Percentiles rank a stretch among this genome's conserved stretches.
phyloP scores from a whole-genome alignment of 92 coral and sea anemone genomes.

The Porites divaricata region DNA sequence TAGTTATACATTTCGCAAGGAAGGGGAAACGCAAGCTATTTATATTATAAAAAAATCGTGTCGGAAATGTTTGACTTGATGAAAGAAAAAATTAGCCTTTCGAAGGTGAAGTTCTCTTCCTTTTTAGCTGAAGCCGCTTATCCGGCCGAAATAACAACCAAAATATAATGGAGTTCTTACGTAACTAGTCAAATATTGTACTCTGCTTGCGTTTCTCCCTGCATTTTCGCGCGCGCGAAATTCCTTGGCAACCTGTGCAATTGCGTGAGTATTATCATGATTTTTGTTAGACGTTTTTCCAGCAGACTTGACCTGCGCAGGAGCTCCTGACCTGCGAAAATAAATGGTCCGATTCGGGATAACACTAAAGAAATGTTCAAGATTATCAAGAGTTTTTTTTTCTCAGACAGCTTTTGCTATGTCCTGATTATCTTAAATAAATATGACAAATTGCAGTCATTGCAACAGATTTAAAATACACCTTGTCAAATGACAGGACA shows the following conservation, averaged over 20 bases:
- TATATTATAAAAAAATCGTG: conserved; percentile 14
- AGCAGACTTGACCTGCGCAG: no score
- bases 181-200: background rate
- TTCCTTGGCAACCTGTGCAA: background rate
- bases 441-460: no score
- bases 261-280: background rate
- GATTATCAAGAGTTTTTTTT: no score
- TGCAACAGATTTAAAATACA: no score
- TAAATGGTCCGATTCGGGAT: no score
- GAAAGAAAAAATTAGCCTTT: conserved; percentile 20
- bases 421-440: no score
- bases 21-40: conserved; percentile 2
- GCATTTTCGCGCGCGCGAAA: background rate
- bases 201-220: background rate
- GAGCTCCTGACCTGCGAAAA: no score
- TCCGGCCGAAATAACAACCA: background rate
- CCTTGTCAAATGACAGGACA: background rate
- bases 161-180: background rate
- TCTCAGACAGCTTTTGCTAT: no score
- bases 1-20: background rate
- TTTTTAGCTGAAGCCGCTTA: conserved; percentile 23
- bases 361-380: no score
- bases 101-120: conserved; percentile 26
- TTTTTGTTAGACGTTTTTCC: background rate
- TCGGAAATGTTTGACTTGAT: conserved; percentile 13